These are phyloP conservation scores for Rhinogobius similis DNA, from an alignment of 2,113 vertebrate species.

Conservation along the genomic window DNA sequence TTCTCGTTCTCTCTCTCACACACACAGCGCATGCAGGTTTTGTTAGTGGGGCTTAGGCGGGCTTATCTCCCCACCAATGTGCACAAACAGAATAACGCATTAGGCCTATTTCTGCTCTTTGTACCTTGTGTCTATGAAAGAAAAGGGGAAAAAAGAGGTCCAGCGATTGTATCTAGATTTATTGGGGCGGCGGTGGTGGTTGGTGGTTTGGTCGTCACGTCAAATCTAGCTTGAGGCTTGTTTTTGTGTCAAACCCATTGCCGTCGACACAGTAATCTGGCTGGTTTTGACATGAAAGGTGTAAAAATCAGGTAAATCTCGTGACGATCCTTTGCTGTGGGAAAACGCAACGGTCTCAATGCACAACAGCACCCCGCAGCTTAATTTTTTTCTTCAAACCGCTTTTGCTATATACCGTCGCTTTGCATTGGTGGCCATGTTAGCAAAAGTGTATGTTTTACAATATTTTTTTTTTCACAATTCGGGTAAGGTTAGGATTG, in stretches of 20 bases:
- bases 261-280: background rate
- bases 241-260: background rate
- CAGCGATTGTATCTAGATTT: background rate
- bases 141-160: background rate
- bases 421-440: too few relatives aligned
- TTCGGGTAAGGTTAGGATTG: too few relatives aligned
- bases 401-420: too few relatives aligned
- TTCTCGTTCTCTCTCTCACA: background rate
- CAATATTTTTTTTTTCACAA: too few relatives aligned
- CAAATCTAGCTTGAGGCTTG: background rate
- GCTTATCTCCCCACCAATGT: slow-evolving; percentile 49
- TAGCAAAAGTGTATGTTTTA: too few relatives aligned
- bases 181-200: background rate
- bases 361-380: too few relatives aligned
- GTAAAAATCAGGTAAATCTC: too few relatives aligned
- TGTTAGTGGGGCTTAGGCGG: slow-evolving; percentile 26
- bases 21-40: slow-evolving; percentile 14
- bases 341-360: too few relatives aligned
- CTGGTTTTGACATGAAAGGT: background rate
- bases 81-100: slow-evolving; percentile 26
- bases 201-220: background rate
- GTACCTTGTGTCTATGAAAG: background rate
- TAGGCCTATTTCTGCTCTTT: slow-evolving; percentile 3
- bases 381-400: too few relatives aligned
- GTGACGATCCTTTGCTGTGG: background rate